These are phyloP conservation scores for Lepilemur septentrionalis DNA, from an alignment of 2,797 vertebrate species.

Conservation along the genomic window DNA sequence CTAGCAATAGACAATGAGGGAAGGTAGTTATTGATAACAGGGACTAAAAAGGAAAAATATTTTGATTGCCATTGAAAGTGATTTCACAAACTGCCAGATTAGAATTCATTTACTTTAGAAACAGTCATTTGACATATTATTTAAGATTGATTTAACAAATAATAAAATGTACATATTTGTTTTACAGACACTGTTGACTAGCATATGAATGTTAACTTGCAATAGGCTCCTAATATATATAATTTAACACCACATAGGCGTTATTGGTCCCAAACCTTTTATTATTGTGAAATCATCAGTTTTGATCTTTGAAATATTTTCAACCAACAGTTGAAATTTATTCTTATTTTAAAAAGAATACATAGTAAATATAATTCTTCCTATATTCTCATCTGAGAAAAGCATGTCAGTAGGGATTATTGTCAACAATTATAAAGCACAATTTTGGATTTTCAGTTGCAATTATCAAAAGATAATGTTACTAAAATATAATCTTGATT, in stretches of 20 bases:
- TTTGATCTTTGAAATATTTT: slow-evolving; percentile 31
- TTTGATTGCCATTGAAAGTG: slow-evolving; percentile 1
- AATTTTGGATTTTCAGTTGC: not conserved
- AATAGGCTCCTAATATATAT: not conserved
- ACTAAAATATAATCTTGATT: slow-evolving; percentile 31
- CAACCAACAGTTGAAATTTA: not conserved
- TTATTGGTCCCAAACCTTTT: slow-evolving; percentile 13
- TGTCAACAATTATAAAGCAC: not conserved
- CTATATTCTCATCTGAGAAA: slow-evolving; percentile 11
- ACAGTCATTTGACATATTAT: not conserved
- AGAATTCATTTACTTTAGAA: slow-evolving; percentile 25
- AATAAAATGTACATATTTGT: not conserved
- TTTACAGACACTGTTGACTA: not conserved
- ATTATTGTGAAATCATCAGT: not conserved
- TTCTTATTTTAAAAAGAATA: not conserved
- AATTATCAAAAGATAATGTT: not conserved
- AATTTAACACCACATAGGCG: not conserved
- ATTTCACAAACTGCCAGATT: slow-evolving; percentile 11
- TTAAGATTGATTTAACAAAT: slow-evolving; percentile 38
- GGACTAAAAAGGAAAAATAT: not conserved
- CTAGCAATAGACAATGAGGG: not conserved
- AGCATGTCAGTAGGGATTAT: not conserved
- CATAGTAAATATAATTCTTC: not conserved
- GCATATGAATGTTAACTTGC: not conserved
- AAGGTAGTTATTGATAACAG: not conserved